phyloP scores from a whole-genome alignment of 2,113 vertebrate species.

The Festucalex cinctus region DNA sequence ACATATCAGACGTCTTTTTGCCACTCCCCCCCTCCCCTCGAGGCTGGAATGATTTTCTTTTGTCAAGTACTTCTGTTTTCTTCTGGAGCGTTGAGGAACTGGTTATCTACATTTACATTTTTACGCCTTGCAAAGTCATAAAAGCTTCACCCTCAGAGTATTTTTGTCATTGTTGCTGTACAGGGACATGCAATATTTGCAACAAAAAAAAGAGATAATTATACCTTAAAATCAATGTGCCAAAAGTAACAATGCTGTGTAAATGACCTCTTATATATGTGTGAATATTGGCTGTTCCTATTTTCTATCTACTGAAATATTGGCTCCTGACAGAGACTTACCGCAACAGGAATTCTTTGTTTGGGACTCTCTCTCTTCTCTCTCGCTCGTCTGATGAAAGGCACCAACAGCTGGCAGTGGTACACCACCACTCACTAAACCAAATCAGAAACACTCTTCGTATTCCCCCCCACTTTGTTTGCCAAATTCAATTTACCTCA shows the following conservation, averaged over 20 bases:
- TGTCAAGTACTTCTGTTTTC: slow-evolving; percentile 73
- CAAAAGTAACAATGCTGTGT: slow-evolving; percentile 98
- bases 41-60: slow-evolving; percentile 86
- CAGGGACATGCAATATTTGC: slow-evolving; percentile 95
- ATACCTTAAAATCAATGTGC: slow-evolving; percentile 84
- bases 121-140: slow-evolving; percentile 75
- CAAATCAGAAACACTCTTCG: slow-evolving; percentile 87
- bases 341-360: slow-evolving; percentile 87
- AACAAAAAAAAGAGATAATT: slow-evolving; percentile 75
- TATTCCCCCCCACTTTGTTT: slow-evolving; percentile 76
- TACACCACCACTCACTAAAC: slow-evolving; percentile 83
- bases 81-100: slow-evolving; percentile 84
- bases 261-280: slow-evolving; percentile 81
- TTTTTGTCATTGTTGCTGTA: slow-evolving; percentile 87
- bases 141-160: slow-evolving; percentile 73
- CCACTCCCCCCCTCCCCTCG: slow-evolving; percentile 48
- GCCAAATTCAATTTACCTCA: slow-evolving; percentile 98
- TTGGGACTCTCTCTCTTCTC: slow-evolving; percentile 74
- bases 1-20: slow-evolving; percentile 84
- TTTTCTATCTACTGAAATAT: slow-evolving; percentile 81
- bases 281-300: slow-evolving; percentile 82
- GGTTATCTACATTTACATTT: slow-evolving; percentile 77
- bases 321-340: slow-evolving; percentile 79
- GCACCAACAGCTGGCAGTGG: slow-evolving; percentile 90
- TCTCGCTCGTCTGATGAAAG: slow-evolving; percentile 77